These are phyloP conservation scores for Salarias fasciatus DNA, from an alignment of 2,797 vertebrate genomes.

Conservation along the genomic window DNA sequence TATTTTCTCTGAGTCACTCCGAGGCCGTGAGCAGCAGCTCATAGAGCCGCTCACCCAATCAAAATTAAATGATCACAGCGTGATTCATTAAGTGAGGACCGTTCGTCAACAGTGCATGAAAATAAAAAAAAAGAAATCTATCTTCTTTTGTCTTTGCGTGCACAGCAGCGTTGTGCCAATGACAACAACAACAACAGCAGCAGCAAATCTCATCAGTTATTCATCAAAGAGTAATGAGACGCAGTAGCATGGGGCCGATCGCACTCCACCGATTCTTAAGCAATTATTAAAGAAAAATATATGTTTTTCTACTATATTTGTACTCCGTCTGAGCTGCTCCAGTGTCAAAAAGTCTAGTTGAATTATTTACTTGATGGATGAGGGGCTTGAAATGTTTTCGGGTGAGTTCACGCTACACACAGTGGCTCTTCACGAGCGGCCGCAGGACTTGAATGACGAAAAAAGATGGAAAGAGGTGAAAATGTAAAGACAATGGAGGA, in stretches of 20 bases:
- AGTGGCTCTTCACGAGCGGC: constrained; percentile 3
- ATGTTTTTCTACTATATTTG: neutral
- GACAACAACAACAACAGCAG: constrained; percentile 27
- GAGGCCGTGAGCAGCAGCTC: constrained; percentile 49
- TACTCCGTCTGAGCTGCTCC: constrained; percentile 12
- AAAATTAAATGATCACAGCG: constrained; percentile 56
- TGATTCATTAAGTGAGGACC: constrained; percentile 69
- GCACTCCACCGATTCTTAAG: constrained; percentile 32
- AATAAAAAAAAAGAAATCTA: constrained; percentile 5
- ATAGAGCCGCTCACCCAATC: constrained; percentile 47
- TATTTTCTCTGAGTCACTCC: constrained; percentile 56
- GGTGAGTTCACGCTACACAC: constrained; percentile 22
- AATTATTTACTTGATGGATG: constrained; percentile 31
- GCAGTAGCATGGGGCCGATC: constrained; percentile 7
- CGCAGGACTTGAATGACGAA: constrained; percentile 1
- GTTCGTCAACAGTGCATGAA: constrained; percentile 29
- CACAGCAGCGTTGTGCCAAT: constrained; percentile 30
- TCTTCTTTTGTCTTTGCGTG: constrained; percentile 39
- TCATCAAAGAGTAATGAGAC: constrained; percentile 51
- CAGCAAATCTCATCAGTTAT: constrained; percentile 57
- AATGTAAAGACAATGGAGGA: neutral
- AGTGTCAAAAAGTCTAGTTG: constrained; percentile 17
- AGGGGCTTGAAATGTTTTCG: constrained; percentile 19
- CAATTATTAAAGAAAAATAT: constrained; percentile 30
- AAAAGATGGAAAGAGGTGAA: neutral